Evolutionary conservation across 2,113 vertebrate genomes (phyloP), one percentile per base, ranked within the genome.

Genomic region (Apodemus speciosus): DNA sequence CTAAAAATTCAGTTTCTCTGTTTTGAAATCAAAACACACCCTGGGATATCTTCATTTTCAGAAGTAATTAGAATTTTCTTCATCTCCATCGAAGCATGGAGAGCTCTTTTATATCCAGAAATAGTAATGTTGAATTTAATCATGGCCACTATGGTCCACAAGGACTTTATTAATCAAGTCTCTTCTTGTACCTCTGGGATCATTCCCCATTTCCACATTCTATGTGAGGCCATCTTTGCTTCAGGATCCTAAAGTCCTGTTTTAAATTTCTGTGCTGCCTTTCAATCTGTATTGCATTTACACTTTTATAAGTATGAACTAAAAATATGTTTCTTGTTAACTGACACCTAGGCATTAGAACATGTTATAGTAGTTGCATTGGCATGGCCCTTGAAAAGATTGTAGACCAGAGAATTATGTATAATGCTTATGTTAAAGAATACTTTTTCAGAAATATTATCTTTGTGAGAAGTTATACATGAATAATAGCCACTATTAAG

Each of bases 241-340:
- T 85, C 68, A 3, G 68, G 20, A 32, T 86, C 27, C 30, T 80
- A 14, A 62, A 43, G 30, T 80, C 2, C 5, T 62, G 38, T 64
- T 91, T 91, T 72, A 66, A 85, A 80, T 75, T 23, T 81, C 88
- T 72, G 15, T 90, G 18, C 46, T 95, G 71, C 64, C n/a, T 60
- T 62, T 85, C 69, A 80, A 15, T 49, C 60, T 85, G 6, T 81
- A 77, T 80, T 89, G 20, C 49, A 46, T 89, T 96, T 75, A 84
- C 46, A 72, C 23, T 85, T 84, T 79, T 85, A 62, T 46, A 25
- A 53, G 1, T 81, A 14, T 85, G 79, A 18, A 40, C 40, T 27
- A 89, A 87, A 92, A 68, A 16, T 6, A 58, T 84, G 40, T 85
- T 96, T 95, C 80, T 88, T 94, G 3, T 87, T 93, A 88, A 91